Conservation (phyloP, 2,113 vertebrate species). For the Alces alces region DNA sequence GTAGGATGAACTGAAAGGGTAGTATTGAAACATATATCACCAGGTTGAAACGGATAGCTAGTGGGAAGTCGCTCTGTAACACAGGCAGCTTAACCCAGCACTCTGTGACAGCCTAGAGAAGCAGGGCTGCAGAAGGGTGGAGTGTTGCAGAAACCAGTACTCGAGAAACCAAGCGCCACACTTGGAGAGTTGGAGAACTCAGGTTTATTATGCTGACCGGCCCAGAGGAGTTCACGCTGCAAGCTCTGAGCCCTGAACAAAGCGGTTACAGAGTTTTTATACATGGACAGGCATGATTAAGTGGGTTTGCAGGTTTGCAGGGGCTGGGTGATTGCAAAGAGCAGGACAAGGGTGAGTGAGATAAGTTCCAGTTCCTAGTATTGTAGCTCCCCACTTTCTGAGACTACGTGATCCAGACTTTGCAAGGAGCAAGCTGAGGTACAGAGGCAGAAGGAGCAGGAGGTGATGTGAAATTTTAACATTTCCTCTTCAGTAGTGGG, state of each 20-base stretch:
- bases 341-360: not conserved
- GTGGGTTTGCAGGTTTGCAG: not conserved
- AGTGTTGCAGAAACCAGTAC: not conserved
- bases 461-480: not conserved
- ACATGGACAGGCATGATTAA: not conserved
- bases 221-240: not conserved
- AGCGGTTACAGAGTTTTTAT: not conserved
- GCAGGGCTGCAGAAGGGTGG: not conserved
- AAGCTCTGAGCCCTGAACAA: not conserved
- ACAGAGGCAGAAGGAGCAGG: not conserved
- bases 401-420: not conserved
- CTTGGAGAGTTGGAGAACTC: not conserved
- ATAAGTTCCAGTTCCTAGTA: not conserved
- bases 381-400: not conserved
- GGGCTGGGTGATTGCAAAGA: not conserved
- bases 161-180: not conserved
- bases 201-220: rapidly evolving
- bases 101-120: not conserved
- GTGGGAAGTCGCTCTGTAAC: not conserved
- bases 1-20: not conserved
- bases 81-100: not conserved
- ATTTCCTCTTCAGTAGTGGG: not conserved
- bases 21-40: not conserved
- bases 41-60: not conserved
- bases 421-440: not conserved